These are phyloP conservation scores for Epinephelus cyanopodus DNA, from an alignment of 2,113 vertebrate species.

Conservation along the genomic window DNA sequence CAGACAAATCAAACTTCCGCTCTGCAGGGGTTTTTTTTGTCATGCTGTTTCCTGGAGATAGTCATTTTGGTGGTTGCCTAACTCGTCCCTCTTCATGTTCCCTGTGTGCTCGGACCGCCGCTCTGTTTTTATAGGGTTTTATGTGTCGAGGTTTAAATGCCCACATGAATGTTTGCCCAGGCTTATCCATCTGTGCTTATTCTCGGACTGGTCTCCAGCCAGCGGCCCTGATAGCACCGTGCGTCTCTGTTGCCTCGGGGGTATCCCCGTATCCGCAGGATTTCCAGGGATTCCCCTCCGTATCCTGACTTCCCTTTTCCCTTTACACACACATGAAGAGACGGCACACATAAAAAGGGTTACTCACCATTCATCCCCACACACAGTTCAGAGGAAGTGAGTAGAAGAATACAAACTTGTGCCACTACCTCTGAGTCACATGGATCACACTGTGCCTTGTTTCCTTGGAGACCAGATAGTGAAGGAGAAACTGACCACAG, in stretches of 20 bases:
- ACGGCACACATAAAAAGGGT: slow-evolving; percentile 1
- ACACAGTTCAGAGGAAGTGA: slow-evolving; percentile 50
- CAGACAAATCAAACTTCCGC: slow-evolving; percentile 37
- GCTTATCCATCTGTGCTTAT: slow-evolving; percentile 44
- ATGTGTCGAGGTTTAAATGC: slow-evolving; percentile 17
- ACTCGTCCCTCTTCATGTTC: not conserved
- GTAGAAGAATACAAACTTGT: slow-evolving; percentile 40
- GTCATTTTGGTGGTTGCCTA: not conserved
- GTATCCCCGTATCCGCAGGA: slow-evolving; percentile 47
- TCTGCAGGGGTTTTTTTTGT: slow-evolving; percentile 13
- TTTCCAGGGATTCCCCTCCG: slow-evolving; percentile 64
- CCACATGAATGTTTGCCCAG: slow-evolving; percentile 37
- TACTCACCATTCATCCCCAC: slow-evolving; percentile 30
- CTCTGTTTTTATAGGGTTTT: slow-evolving; percentile 18
- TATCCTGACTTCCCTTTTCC: slow-evolving; percentile 50
- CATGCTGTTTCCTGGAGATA: slow-evolving; percentile 54
- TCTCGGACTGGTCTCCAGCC: slow-evolving; percentile 27
- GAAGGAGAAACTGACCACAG: slow-evolving; percentile 31
- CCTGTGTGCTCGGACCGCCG: not conserved
- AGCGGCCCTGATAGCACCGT: slow-evolving; percentile 11
- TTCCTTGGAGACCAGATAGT: slow-evolving; percentile 71
- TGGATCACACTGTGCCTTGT: slow-evolving; percentile 55
- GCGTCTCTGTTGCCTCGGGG: slow-evolving; percentile 31
- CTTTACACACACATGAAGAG: not conserved
- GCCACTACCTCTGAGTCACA: slow-evolving; percentile 39